Base-by-base conservation (phyloP, 2,113 vertebrate genomes). In the Coreoperca whiteheadi region DNA sequence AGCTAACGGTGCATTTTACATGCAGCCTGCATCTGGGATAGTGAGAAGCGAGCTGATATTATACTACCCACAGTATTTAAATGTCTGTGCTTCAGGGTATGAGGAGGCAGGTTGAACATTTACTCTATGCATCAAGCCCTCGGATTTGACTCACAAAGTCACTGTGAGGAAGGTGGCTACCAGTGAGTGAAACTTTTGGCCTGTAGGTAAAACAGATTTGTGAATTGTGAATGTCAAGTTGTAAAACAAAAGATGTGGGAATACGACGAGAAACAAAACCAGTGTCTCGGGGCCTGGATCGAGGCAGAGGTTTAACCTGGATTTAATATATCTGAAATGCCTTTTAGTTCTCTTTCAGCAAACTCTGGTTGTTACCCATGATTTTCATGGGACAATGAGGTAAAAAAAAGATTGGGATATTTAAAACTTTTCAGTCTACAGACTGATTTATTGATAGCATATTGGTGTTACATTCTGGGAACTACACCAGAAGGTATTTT, bases 361-460 rank as follows among this genome's bases (percentile, higher is more conserved):
- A 21, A 79, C 60, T 46, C 28, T 34, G 20, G n/a, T 30, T 39
- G n/a, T 74, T 39, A 59, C 68, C 66, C 34, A 10, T 2, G 30
- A 5, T 61, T 39, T 66, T 60, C 46, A 4, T 8, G 8, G 50
- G 46, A 71, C n/a, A 69, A 59, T 7, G 21, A 30, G 59, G 28
- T 10, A 61, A 34, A 75, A 37, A n/a, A 48, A 56, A 34, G 1
- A 61, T 6, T 53, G 11, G 12, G 87, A 54, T 81, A 75, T 75
- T 78, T 18, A 56, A 59, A 74, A 79, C 5, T 20, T 34, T 46
- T 72, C 23, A 37, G 28, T 18, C 56, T 32, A 68, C 28, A 78
- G 41, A 74, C 28, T 46, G 74, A 66, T 82, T 64, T 77, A 83
- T 82, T 51, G 73, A 77, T 64, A 65, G 8, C 3, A 3, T 79